Base-by-base conservation (phyloP, 92 coral and sea anemone genomes). In the Micromussa lordhowensis region DNA sequence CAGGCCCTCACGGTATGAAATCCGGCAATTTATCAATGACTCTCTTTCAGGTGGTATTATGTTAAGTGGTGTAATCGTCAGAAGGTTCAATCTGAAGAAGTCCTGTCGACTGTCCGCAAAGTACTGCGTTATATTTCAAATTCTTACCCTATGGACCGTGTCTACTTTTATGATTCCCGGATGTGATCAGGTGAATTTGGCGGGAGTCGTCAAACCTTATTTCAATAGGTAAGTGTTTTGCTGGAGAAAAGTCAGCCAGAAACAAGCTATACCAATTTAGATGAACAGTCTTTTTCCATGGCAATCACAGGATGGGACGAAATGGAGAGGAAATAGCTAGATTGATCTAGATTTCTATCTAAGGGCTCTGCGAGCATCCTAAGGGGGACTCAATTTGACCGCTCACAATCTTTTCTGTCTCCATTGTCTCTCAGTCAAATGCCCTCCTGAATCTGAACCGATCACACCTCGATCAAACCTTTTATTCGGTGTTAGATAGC, bases 111-210 rank as follows among this genome's bases (percentile, higher is more conserved):
- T 73, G 53, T 95, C 99, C 57, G 95, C 99, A 51, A 93, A 90
- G 82, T 77, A 75, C 24, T 92, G 94, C 76, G 76, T 84, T 18
- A 51, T 93, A 15, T 77, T 94, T 88, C 22, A 91, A 14, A 19
- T 86, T 32, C 73, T 94, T 24, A 85, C 92, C 38, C 18, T 81
- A 21, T 68, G 90, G 77, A 93, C 94, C 3, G 82, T 93, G 0
- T 12, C 58, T 30, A 38, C 92, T 17, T 96, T 94, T 92, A 91
- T 94, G 17, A 84, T 96, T 29, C 99, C 99, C 0, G 99, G 96
- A 58, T 96, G 99, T 76, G 93, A 90, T 54, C 86, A 92, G 24
- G 85, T 93, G 4, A 86, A 87, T 14, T 87, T 96, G 49, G 95
- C 94, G 1, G 99, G 99, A 3, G 93, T 94, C 11, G 93, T 91